Evolutionary conservation across 2,888 invertebrate species (phyloP).

Genomic region (Eulithis testata): DNA sequence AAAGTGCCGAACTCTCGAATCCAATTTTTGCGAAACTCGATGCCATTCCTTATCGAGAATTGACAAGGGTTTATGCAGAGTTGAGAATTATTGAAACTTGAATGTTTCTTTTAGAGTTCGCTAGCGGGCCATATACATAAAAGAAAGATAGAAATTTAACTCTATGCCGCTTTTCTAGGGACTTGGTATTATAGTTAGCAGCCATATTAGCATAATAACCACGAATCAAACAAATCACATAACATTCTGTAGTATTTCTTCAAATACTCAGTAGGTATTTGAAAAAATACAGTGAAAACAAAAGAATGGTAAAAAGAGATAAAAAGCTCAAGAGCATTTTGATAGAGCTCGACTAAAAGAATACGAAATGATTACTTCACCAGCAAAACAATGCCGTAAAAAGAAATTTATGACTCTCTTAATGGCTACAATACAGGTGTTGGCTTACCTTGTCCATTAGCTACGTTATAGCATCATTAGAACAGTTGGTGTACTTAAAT

Average conservation of each 20-base stretch:
- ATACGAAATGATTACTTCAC: constrained; percentile 21
- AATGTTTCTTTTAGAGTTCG: not conserved
- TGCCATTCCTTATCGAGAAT: constrained; percentile 11
- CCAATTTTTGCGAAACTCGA: constrained; percentile 18
- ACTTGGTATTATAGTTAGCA: too few species aligned
- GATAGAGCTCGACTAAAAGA: constrained; percentile 14
- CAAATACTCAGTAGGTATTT: too few species aligned
- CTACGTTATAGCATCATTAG: constrained; percentile 4
- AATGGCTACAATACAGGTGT: constrained; percentile 34
- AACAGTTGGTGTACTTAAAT: constrained; percentile 8
- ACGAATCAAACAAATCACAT: too few species aligned
- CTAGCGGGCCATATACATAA: not conserved
- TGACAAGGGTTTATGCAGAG: constrained; percentile 12
- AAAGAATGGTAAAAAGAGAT: not conserved
- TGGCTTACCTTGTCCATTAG: constrained; percentile 37
- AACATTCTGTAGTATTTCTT: too few species aligned
- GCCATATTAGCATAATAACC: too few species aligned
- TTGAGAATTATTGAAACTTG: constrained; percentile 8
- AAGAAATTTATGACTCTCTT: constrained; percentile 30
- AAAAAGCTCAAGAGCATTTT: constrained; percentile 18
- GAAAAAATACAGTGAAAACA: too few species aligned
- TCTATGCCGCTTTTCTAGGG: too few species aligned
- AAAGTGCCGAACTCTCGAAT: constrained; percentile 20
- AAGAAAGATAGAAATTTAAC: too few species aligned
- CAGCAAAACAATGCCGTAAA: constrained; percentile 33